Percentiles rank a stretch among this genome's conserved stretches.
phyloP scores from a whole-genome alignment of 2,797 vertebrate genomes.

The Bovichtus diacanthus region DNA sequence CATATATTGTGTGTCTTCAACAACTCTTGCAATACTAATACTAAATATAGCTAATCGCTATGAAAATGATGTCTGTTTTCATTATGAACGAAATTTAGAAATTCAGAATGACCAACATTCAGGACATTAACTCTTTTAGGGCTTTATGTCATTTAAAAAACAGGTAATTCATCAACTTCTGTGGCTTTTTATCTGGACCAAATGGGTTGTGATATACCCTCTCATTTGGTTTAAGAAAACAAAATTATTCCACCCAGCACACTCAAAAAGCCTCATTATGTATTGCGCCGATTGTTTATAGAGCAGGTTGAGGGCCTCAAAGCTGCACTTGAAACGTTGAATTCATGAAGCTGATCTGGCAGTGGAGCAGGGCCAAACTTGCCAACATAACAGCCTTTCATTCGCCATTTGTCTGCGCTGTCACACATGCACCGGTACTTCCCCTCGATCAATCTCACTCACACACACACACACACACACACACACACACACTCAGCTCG shows the following conservation, averaged over 20 bases:
- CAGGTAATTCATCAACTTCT: not conserved
- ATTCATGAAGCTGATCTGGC: conserved; percentile 52
- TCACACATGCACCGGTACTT: conserved; percentile 57
- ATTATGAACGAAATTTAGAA: not conserved
- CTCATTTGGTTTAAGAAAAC: conserved; percentile 17
- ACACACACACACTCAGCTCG: conserved; percentile 37
- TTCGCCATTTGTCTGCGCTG: conserved; percentile 56
- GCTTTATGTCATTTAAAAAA: conserved; percentile 10
- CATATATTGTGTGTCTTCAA: too few species aligned
- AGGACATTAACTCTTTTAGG: not conserved
- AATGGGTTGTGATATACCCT: not conserved
- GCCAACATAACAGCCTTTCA: conserved; percentile 59
- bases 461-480: conserved; percentile 32
- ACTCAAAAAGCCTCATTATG: conserved; percentile 20
- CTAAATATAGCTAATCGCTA: too few species aligned
- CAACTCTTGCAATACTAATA: too few species aligned
- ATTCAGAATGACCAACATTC: not conserved
- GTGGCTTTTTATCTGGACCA: not conserved
- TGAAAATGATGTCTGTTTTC: not conserved
- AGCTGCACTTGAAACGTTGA: conserved; percentile 46
- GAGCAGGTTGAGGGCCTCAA: conserved; percentile 35
- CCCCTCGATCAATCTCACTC: conserved; percentile 63
- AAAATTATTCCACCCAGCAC: conserved; percentile 12
- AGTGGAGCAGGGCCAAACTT: conserved; percentile 37
- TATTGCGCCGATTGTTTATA: conserved; percentile 41